Base-by-base conservation (phyloP, 1,140 invertebrate species). In the Physella acuta region DNA sequence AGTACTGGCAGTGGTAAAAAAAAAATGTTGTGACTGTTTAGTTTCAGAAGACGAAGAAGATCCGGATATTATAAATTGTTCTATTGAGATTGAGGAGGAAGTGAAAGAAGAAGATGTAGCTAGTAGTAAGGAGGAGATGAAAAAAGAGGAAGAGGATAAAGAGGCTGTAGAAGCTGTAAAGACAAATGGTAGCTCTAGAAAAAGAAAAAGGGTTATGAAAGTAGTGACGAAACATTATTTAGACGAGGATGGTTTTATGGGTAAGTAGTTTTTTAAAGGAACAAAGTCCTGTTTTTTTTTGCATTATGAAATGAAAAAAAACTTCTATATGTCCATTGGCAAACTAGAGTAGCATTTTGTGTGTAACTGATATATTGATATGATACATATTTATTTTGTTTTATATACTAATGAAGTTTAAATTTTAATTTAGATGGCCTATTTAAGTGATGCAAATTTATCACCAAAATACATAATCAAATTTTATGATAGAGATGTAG, bases 201-300 rank as follows among this genome's bases (percentile, higher is more conserved):
- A 61, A 28, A 61, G 80, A 62, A 71, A 69, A 61, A 70, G 75
- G 36, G 70, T 51, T 24, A 68, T 75, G 28, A 81, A 79, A 70
- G 71, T 73, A 16, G 79, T 82, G 0, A 73, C 75, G 1, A 82
- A 80, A 70, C 79, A 78, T 5, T 78, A 70, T 56, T 73, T 79
- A 71, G 79, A 81, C 68, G 76, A 81, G 30, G 77, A 80, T 51
- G 81, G 81, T n/a, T 82, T 76, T 66, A 79, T 82, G 79, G 79
- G 81, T 81, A 72, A 71, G 71, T 67, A 39, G 33, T 65, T 62
- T 44, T 44, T 44, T 44, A 44, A 20, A 20, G 8, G 8, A 11
- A 20, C 39, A 44, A 44, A 44, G 20, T 44, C 39, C 20, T 44
- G n/a, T n/a, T n/a, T n/a, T n/a, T n/a, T n/a, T n/a, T n/a, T n/a